Base-by-base conservation (phyloP, 2,888 invertebrate genomes). In the Choristoneura rosaceana region DNA sequence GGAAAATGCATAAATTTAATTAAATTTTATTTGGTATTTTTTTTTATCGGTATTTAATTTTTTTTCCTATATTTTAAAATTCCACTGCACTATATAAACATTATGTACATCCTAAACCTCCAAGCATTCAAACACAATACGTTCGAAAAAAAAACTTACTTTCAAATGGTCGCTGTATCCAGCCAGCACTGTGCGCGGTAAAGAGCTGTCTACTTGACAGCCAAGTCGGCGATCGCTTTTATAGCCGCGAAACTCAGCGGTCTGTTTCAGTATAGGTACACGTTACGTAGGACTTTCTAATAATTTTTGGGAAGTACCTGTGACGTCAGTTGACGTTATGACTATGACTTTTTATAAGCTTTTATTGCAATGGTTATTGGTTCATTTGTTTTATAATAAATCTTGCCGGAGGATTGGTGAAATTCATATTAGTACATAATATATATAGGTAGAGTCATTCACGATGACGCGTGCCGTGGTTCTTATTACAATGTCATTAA, bases 121-220 rank as follows among this genome's bases (percentile, higher is more conserved):
- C 12, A 17, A 5, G 17, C 25, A 25, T 25, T 12, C 12, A 0
- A 55, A 25, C 25, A 55, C 25, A 10, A 12, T 4, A 25, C 55
- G 3, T 55, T 25, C 25, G 55, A 55, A 67, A 68, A 71, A 7
- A 71, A 71, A 70, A 75, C 75, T 74, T 71, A 74, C 75, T 43
- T 71, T 55, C 17, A 43, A 64, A 34, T 55, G 47, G 59, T 68
- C 71, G 71, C 74, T 62, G 73, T 74, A 71, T 73, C 76, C 74
- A 76, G 74, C 59, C 79, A 75, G 76, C 76, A 66, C 78, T 58
- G 75, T n/a, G 74, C 74, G 63, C 79, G 75, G 71, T 70, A 62
- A 76, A 81, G 81, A 82, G 80, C 83, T 83, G 75, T 82, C 82
- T 82, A 82, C 78, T 77, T 70, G 38, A 15, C 61, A 52, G 15